Evolutionary conservation across 2,888 invertebrate species (phyloP).

Genomic region (Hypsopygia costalis): DNA sequence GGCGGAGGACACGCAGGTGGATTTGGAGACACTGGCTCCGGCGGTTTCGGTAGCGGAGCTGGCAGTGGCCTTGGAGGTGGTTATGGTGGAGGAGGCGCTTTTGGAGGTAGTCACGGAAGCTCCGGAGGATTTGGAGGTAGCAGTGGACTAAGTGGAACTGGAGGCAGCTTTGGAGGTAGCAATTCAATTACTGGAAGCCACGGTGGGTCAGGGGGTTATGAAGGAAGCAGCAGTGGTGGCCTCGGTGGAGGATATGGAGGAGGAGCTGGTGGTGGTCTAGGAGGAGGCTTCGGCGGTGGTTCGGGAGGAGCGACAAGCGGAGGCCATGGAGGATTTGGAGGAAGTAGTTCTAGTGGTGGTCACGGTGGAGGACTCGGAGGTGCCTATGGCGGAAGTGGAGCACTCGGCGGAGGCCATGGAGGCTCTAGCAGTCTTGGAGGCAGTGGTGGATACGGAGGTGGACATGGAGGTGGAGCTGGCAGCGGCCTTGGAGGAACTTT

Average conservation of each 20-base stretch:
- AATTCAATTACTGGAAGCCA: slow-evolving; percentile 26
- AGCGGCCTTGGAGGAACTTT: slow-evolving; percentile 24
- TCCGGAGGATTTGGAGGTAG: slow-evolving; percentile 22
- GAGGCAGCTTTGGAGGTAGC: slow-evolving; percentile 27
- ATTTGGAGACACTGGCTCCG: slow-evolving; percentile 21
- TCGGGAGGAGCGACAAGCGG: slow-evolving; percentile 8
- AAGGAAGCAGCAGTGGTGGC: slow-evolving; percentile 18
- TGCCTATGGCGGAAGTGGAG: slow-evolving; percentile 4
- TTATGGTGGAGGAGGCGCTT: slow-evolving; percentile 21
- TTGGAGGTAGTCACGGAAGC: slow-evolving; percentile 19
- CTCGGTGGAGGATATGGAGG: slow-evolving; percentile 20
- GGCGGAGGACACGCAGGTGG: slow-evolving; percentile 21
- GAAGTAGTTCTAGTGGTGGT: slow-evolving; percentile 9
- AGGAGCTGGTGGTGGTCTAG: slow-evolving; percentile 21
- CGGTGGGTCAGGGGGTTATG: slow-evolving; percentile 20
- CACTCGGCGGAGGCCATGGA: slow-evolving; percentile 8
- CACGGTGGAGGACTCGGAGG: slow-evolving; percentile 7
- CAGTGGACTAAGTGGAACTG: slow-evolving; percentile 19
- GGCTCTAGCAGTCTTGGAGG: slow-evolving; percentile 6
- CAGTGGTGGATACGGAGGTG: slow-evolving; percentile 24
- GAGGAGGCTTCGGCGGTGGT: slow-evolving; percentile 19
- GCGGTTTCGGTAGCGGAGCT: slow-evolving; percentile 14
- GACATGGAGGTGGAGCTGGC: slow-evolving; percentile 30
- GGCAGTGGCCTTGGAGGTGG: slow-evolving; percentile 19
- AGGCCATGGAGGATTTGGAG: slow-evolving; percentile 13